Evolutionary conservation across 2,113 vertebrate genomes (phyloP), one percentile per base, ranked within the genome.

Genomic region (Alligator sinensis): DNA sequence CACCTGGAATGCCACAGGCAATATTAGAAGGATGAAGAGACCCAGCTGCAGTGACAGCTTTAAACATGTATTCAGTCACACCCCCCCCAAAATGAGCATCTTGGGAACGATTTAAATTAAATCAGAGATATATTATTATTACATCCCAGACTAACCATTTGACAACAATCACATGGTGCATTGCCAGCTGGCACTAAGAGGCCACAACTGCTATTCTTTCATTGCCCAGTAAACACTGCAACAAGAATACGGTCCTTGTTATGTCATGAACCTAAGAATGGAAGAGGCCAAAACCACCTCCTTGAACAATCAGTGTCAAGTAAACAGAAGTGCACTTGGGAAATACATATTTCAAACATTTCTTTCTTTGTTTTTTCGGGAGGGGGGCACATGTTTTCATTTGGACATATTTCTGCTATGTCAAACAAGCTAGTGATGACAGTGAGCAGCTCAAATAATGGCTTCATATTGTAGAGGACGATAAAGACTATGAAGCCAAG

Each of bases 301-400:
- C 95, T 95, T 95, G 96, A 97, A 97, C 95, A 97, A 97, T 95
- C 94, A 96, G 80, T 86, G 87, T 88, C 82, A 3, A 93, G 92
- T 96, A 96, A 96, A 96, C 92, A 96, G 82, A 94, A 61, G 76
- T 84, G 86, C 82, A 91, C 88, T 96, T 81, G 80, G 89, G 89
- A 95, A 96, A 95, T 59, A 84, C 76, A 85, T 83, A 92, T 92
- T 97, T 96, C 70, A 89, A 93, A 85, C 78, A 72, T 93, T 89
- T 93, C 75, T 94, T 92, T 68, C 82, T 91, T n/a, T 86, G 82
- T 86, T 47, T 80, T 90, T 94, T 47, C 3, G n/a, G 74, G 81
- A 62, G 94, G 90, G 75, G 38, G 64, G 87, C 93, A 83, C 1
- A 0, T 68, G 78, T 93, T 93, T 4, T 1, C 93, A 95, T 90